These are phyloP conservation scores for Corythucha ciliata DNA, from an alignment of 2,888 invertebrate genomes.

Conservation along the genomic window DNA sequence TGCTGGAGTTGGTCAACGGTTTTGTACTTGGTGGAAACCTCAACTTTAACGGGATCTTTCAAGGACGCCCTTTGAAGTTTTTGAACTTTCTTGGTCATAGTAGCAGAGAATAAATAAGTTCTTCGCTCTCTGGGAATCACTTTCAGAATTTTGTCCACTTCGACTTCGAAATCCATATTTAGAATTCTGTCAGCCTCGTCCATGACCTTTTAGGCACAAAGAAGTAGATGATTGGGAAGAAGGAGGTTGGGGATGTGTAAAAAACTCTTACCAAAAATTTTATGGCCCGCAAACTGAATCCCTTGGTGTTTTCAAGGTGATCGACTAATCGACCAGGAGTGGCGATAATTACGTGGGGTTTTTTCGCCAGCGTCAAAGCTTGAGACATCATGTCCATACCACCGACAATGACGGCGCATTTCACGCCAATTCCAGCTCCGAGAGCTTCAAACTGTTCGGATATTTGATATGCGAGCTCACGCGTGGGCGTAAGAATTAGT, in stretches of 20 bases:
- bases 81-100: slow-evolving; percentile 96
- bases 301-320: slow-evolving; percentile 96
- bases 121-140: slow-evolving; percentile 82
- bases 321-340: slow-evolving; percentile 93
- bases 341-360: slow-evolving; percentile 94
- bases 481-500: slow-evolving; percentile 85
- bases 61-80: slow-evolving; percentile 93
- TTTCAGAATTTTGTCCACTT: slow-evolving; percentile 90
- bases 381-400: slow-evolving; percentile 99
- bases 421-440: slow-evolving; percentile 82
- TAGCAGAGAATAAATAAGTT: slow-evolving; percentile 94
- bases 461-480: slow-evolving; percentile 97
- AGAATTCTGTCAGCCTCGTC: slow-evolving; percentile 98
- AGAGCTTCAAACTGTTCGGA: slow-evolving; percentile 97
- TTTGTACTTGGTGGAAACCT: slow-evolving; percentile 93
- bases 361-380: slow-evolving; percentile 79
- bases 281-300: slow-evolving; percentile 80
- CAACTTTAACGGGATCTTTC: slow-evolving; percentile 88
- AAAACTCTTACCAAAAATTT: slow-evolving; percentile 74
- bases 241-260: too few species aligned
- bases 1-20: slow-evolving; percentile 95
- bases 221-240: not conserved
- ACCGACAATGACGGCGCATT: slow-evolving; percentile 93
- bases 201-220: slow-evolving; percentile 60
- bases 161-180: slow-evolving; percentile 98